phyloP scores from a whole-genome alignment of 30 jellyfish, hydroid and myxozoan species.

The Hydra vulgaris region DNA sequence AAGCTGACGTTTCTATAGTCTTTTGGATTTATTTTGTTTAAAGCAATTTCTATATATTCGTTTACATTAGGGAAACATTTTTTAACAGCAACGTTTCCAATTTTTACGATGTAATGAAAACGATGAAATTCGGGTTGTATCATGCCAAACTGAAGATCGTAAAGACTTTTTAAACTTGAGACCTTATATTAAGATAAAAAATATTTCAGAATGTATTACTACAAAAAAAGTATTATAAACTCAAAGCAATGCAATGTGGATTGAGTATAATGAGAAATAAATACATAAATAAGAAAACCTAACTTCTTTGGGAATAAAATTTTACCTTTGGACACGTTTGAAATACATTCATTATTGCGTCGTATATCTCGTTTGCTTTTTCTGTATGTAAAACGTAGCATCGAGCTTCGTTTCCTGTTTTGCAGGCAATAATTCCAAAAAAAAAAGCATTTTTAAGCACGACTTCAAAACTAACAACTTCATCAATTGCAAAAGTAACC shows the following conservation, averaged over 20 bases:
- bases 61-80: conserved; percentile 56
- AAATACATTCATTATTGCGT: conserved; percentile 47
- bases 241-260: too few species aligned
- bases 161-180: neutral
- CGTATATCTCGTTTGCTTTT: conserved; percentile 61
- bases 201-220: neutral
- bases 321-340: conserved; percentile 47
- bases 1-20: conserved; percentile 42
- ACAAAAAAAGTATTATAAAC: too few species aligned
- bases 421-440: conserved; percentile 66
- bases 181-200: neutral
- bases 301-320: neutral
- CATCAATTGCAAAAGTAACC: conserved; percentile 49
- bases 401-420: conserved; percentile 80
- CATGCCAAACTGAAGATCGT: neutral
- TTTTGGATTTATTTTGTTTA: conserved; percentile 59
- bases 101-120: conserved; percentile 30
- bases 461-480: conserved; percentile 41
- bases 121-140: conserved; percentile 29
- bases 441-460: conserved; percentile 46
- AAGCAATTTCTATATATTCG: conserved; percentile 54
- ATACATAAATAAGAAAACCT: too few species aligned
- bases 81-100: conserved; percentile 70
- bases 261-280: too few species aligned
- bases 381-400: conserved; percentile 82